Percentiles rank a stretch among this genome's conserved stretches.
phyloP scores from a whole-genome alignment of 2,113 vertebrate species.

The human region DNA sequence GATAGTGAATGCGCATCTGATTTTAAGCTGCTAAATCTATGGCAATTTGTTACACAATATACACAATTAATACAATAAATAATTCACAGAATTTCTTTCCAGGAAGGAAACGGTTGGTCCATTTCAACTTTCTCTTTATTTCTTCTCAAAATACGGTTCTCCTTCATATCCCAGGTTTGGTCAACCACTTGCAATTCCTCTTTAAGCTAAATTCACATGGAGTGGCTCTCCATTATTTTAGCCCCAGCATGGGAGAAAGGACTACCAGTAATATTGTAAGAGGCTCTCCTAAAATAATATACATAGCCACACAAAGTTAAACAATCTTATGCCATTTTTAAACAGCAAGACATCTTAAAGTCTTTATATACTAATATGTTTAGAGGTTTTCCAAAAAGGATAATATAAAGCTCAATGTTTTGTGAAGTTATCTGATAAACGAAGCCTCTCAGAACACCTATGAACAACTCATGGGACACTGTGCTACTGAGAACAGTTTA shows the following conservation, averaged over 20 bases:
- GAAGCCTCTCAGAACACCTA: neutral
- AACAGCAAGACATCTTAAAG: neutral
- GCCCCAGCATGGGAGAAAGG: neutral
- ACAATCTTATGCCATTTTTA: neutral
- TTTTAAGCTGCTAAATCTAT: neutral
- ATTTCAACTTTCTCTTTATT: neutral
- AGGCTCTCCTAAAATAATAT: neutral
- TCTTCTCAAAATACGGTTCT: neutral
- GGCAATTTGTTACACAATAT: neutral
- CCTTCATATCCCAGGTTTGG: neutral
- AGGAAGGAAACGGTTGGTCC: neutral
- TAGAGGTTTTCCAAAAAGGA: neutral
- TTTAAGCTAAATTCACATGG: neutral
- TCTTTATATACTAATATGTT: neutral
- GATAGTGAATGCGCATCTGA: neutral
- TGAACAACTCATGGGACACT: neutral
- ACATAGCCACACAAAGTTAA: neutral
- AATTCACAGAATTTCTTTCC: neutral
- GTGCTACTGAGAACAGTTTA: neutral
- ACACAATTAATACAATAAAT: neutral
- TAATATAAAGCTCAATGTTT: neutral
- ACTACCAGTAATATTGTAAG: neutral
- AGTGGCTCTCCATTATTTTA: neutral
- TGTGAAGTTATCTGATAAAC: neutral
- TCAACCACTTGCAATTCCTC: neutral